Base-by-base conservation (phyloP, 2,113 vertebrate genomes). In the Chitala chitala region DNA sequence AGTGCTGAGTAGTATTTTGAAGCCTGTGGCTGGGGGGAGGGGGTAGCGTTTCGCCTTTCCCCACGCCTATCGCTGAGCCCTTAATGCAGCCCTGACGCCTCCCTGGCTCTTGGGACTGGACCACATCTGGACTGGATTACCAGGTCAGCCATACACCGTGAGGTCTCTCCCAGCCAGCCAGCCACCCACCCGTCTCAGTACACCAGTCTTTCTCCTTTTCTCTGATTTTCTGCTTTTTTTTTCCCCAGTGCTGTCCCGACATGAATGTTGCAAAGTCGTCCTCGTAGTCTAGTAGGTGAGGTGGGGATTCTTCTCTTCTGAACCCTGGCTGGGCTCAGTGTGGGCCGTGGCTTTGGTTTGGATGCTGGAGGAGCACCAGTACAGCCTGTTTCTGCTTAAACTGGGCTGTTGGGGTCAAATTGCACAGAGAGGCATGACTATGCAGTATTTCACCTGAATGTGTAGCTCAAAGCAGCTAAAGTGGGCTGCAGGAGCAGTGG, bases 121-220 rank as follows among this genome's bases (percentile, higher is more conserved):
- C 69, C 85, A 85, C 88, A 90, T 90, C 87, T 90, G 89, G 88
- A 88, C 82, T 77, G 80, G 82, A 89, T 90, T 90, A 90, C 82
- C 71, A 78, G 74, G 82, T 84, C 84, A 79, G 51, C 20, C 22
- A 51, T 73, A 77, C 75, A 71, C 76, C 85, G n/a, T n/a, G n/a
- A n/a, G n/a, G 84, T 87, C 84, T 83, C 82, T 82, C 58, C 75
- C 64, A 69, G 78, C 82, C 79, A 79, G 74, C 74, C 80, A 78
- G 59, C 69, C 33, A 29, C 48, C 13, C 50, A 29, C 40, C 40
- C n/a, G 70, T 73, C 48, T 26, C 56, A n/a, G 17, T 71, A n/a
- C n/a, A n/a, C n/a, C n/a, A n/a, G 46, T 69, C 38, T 64, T 71
- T 74, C 73, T 72, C 54, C 20, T 50, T 58, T 68, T 50, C 22